These are phyloP conservation scores for Leptodirus hochenwartii DNA, from an alignment of 2,888 invertebrate species.

Conservation along the genomic window DNA sequence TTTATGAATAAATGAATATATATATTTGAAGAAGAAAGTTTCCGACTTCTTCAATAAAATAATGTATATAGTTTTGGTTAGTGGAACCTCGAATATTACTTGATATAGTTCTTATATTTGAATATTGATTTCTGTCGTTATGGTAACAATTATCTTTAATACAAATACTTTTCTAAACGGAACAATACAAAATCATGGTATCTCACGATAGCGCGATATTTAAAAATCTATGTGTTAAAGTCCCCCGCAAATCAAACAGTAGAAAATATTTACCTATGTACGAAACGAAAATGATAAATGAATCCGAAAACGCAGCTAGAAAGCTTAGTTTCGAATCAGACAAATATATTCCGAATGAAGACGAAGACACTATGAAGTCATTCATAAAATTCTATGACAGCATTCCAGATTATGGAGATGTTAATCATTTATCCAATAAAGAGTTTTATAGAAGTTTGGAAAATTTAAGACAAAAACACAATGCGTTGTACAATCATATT, in stretches of 20 bases:
- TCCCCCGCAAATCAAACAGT: constrained; percentile 51
- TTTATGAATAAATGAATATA: too few relatives aligned
- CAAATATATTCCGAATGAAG: constrained; percentile 26
- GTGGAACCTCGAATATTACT: too few relatives aligned
- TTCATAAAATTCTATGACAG: constrained; percentile 57
- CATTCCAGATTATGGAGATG: constrained; percentile 63
- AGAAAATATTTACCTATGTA: constrained; percentile 53
- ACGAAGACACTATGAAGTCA: constrained; percentile 34
- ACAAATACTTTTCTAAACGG: too few relatives aligned
- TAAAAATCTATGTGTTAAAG: constrained; percentile 51
- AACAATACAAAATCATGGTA: too few relatives aligned
- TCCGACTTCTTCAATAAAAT: too few relatives aligned
- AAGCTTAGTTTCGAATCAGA: constrained; percentile 20
- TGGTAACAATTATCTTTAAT: too few relatives aligned
- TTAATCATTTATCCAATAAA: constrained; percentile 53
- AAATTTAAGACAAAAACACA: constrained; percentile 44
- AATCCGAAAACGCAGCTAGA: constrained; percentile 20
- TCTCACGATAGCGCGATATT: constrained; percentile 41
- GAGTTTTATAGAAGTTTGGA: constrained; percentile 59
- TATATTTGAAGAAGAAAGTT: too few relatives aligned
- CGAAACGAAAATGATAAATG: constrained; percentile 34
- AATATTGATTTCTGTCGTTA: too few relatives aligned
- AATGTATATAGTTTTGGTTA: too few relatives aligned
- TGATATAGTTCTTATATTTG: too few relatives aligned
- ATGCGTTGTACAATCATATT: constrained; percentile 24